Base-by-base conservation (phyloP, 1,140 invertebrate species). In the Aphidius gifuensis region DNA sequence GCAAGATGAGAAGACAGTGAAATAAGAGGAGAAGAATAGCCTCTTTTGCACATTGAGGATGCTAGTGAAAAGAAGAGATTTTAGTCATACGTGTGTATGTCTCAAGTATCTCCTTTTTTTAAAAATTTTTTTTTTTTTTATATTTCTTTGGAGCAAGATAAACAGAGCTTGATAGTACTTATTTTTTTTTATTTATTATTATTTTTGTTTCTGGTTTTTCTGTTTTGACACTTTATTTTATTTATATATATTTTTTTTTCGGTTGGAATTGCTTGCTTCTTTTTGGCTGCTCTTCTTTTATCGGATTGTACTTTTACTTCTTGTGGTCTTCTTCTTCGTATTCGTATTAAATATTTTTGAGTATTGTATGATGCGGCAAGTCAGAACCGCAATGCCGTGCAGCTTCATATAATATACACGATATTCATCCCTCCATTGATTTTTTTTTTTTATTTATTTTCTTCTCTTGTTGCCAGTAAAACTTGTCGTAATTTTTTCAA, bases 161-260 rank as follows among this genome's bases (percentile, higher is more conserved):
- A 76, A 73, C 68, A 70, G 64, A 64, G 67, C 73, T 67, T 62
- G 71, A 75, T 75, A 74, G 69, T 61, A 61, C 62, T 45, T 44
- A 43, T 58, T 51, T 60, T 49, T 63, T 55, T 32, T 32, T 32
- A 32, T 32, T 32, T 32, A 32, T 32, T 32, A 32, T 65, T 59
- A 23, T 45, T 65, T 62, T 51, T 59, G 49, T 45, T 46, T 59
- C 57, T 48, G 45, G 40, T 64, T 59, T 56, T 64, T 32, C 23
- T 59, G 43, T 64, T 51, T 56, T 51, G 53, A 50, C 56, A 47
- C 57, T 43, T 39, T 50, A 39, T 59, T 47, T 59, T 50, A 43
- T 16, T 16, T 16, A 16, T 16, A 16, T 16, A 16, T 16, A 16
- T 16, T 16, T 16, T 16, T 58, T n/a, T 48, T 58, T n/a, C 51